Conservation (phyloP, 1,140 invertebrate species). For the Drosophila auraria region DNA sequence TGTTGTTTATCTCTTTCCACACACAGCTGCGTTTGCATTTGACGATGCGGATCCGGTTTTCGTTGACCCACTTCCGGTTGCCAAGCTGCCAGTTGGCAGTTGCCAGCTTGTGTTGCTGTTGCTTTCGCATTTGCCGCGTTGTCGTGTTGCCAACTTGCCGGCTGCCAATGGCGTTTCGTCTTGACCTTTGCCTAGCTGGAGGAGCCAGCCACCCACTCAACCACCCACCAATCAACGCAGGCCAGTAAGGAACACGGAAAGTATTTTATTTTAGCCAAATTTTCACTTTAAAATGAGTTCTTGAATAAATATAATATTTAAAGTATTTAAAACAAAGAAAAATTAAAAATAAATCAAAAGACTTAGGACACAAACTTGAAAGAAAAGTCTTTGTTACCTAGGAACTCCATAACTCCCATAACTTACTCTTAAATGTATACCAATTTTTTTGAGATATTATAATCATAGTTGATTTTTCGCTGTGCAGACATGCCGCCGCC, state of each 20-base stretch:
- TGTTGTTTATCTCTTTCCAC: slow-evolving; percentile 64
- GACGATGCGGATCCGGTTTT: slow-evolving; percentile 74
- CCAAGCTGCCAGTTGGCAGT: slow-evolving; percentile 45
- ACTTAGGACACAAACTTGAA: background rate
- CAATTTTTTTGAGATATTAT: too few relatives aligned
- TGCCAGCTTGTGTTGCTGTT: slow-evolving; percentile 26
- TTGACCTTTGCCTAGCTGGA: slow-evolving; percentile 64
- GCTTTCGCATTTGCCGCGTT: slow-evolving; percentile 27
- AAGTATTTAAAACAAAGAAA: background rate
- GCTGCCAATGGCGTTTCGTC: slow-evolving; percentile 50
- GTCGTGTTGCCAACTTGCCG: slow-evolving; percentile 25
- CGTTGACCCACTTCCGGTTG: slow-evolving; percentile 80
- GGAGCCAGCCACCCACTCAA: slow-evolving; percentile 20
- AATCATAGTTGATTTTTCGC: slow-evolving; percentile 22
- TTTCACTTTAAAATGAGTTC: background rate
- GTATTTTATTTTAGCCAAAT: too few relatives aligned
- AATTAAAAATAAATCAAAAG: background rate
- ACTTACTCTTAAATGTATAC: too few relatives aligned
- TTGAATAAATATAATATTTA: background rate
- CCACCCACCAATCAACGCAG: slow-evolving; percentile 13
- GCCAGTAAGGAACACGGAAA: background rate
- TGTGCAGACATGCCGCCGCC: slow-evolving; percentile 13
- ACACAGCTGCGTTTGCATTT: slow-evolving; percentile 74
- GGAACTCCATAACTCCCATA: background rate
- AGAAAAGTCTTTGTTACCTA: background rate